Conservation (phyloP, 1,140 invertebrate species). For the Hylyphantes graminicola region DNA sequence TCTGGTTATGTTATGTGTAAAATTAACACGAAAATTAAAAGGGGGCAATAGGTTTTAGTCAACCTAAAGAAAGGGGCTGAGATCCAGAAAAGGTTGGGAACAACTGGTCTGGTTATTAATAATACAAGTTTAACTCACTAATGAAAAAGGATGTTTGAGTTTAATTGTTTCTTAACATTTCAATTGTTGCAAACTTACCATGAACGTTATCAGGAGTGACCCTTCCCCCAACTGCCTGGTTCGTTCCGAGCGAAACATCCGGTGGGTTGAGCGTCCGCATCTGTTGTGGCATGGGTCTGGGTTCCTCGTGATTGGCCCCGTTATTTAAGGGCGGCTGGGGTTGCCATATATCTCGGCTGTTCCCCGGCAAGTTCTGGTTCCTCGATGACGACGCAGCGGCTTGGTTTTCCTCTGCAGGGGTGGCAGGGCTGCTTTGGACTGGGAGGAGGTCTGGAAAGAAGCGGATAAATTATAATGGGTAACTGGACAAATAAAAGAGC, state of each 20-base stretch:
- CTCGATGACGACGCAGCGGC: neutral
- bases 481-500: neutral
- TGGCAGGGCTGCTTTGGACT: conserved; percentile 59
- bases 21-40: too few relatives aligned
- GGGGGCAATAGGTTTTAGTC: too few relatives aligned
- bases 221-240: conserved; percentile 48
- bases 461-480: neutral
- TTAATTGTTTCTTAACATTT: too few relatives aligned
- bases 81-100: too few relatives aligned
- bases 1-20: too few relatives aligned
- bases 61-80: too few relatives aligned
- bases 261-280: conserved; percentile 58
- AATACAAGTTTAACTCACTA: too few relatives aligned
- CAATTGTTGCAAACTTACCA: conserved; percentile 47
- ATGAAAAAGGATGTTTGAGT: too few relatives aligned
- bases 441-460: conserved; percentile 56
- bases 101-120: too few relatives aligned
- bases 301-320: conserved; percentile 16
- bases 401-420: conserved; percentile 57
- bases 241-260: conserved; percentile 57
- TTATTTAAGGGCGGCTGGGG: conserved; percentile 1
- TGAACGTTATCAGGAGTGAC: conserved; percentile 57
- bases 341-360: conserved; percentile 34
- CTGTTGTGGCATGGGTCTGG: conserved; percentile 32
- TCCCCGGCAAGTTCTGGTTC: neutral